phyloP scores from a whole-genome alignment of 2,113 vertebrate species.

The Nothobranchius furzeri region DNA sequence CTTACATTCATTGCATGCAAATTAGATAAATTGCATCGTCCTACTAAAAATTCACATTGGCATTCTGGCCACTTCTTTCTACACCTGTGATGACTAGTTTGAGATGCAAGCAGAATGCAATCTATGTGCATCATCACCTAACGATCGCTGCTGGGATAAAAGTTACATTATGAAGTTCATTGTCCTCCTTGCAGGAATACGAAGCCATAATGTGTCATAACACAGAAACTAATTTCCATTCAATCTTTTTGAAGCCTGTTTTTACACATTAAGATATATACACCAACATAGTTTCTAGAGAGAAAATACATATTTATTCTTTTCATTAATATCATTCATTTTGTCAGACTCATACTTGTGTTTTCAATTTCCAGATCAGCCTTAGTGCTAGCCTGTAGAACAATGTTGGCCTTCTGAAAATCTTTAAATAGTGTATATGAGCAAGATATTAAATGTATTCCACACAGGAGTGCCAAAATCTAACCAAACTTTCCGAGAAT shows the following conservation, averaged over 20 bases:
- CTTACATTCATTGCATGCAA: not conserved
- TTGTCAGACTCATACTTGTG: too few relatives aligned
- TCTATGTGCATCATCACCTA: not conserved
- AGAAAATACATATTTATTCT: not conserved
- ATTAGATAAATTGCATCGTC: constrained; percentile 6
- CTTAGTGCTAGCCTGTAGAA: too few relatives aligned
- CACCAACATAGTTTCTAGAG: not conserved
- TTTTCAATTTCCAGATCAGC: too few relatives aligned
- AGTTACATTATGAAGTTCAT: constrained; percentile 4
- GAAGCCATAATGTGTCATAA: not conserved
- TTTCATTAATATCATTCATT: not conserved
- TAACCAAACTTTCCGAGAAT: too few relatives aligned
- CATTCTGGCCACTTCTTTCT: not conserved
- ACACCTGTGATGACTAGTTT: constrained; percentile 4
- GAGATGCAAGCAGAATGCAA: constrained; percentile 6
- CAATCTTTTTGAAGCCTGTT: not conserved
- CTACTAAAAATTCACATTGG: not conserved
- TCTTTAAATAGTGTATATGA: too few relatives aligned
- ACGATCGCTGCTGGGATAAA: constrained; percentile 11
- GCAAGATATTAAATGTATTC: too few relatives aligned
- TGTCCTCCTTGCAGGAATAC: not conserved
- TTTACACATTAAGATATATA: constrained; percentile 2
- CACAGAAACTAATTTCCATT: constrained; percentile 8
- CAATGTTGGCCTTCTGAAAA: too few relatives aligned
- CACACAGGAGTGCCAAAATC: too few relatives aligned